Base-by-base conservation (phyloP, 2,797 vertebrate species). In the Poeciliopsis presidionis region DNA sequence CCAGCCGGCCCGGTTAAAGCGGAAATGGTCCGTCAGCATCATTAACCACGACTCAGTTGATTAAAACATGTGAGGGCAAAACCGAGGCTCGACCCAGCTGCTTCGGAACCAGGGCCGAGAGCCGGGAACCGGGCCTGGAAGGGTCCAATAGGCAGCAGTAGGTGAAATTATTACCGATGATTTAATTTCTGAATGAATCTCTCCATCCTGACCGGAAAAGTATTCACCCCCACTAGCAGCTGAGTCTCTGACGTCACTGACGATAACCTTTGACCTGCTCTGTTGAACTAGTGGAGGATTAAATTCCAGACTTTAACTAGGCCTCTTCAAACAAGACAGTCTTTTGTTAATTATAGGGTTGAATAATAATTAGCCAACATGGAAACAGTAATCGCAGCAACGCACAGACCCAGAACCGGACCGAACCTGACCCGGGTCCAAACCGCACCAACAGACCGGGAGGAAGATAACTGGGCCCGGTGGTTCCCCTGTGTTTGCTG, bases 41-140 rank as follows among this genome's bases (percentile, higher is more conserved):
- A 57, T 84, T 41, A 77, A 84, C 75, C 36, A 57, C 47, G 49
- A 49, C 78, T 79, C 33, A 30, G 43, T 20, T 20, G 33, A 41
- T 80, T 80, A 46, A 77, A 57, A 78, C 43, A 59, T 30, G 11
- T 30, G 28, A 61, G 57, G 57, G 5, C 69, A 57, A 70, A 69
- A 46, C 78, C 59, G 33, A 78, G 45, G 73, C 73, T 59, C 61
- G 22, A 75, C 73, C 39, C 2, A 46, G 79, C 13, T 59, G 49
- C 79, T 85, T 57, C 25, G 28, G 57, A 28, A 57, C 55, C 3
- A n/a, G 39, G 6, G 6, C 39, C 39, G 90, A n/a, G 39, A 39
- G 6, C 39, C 39, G 90, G 82, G 76, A 41, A 81, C 81, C 69
- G 81, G 75, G 79, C 86, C 85, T 73, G 67, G 86, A 61, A 14